Evolutionary conservation across 2,113 vertebrate genomes (phyloP).

Genomic region (Okapia johnstoni): DNA sequence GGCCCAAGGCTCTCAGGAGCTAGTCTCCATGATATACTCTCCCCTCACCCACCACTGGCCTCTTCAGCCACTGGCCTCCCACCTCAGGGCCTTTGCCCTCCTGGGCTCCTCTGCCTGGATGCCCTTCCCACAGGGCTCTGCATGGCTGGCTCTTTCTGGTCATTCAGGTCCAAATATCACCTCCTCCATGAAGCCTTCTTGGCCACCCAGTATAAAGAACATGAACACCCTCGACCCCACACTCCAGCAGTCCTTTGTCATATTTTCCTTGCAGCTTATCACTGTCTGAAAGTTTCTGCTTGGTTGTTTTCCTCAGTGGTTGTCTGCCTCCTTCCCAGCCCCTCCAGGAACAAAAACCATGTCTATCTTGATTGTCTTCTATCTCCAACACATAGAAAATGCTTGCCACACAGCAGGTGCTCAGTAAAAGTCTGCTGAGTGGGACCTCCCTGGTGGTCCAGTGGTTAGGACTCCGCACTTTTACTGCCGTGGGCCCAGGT

Average conservation of each 20-base stretch:
- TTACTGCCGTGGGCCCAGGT: neutral
- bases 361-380: neutral
- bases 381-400: neutral
- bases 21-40: neutral
- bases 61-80: neutral
- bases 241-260: no score
- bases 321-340: neutral
- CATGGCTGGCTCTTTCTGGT: neutral
- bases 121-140: neutral
- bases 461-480: neutral
- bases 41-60: neutral
- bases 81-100: neutral
- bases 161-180: neutral
- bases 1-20: neutral
- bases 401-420: neutral
- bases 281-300: neutral
- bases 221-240: neutral
- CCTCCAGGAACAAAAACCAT: neutral
- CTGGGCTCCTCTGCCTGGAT: neutral
- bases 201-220: neutral
- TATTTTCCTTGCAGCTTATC: neutral
- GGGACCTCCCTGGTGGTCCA: neutral
- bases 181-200: neutral
- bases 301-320: neutral
- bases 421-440: neutral